Conservation (phyloP, 2,888 invertebrate genomes). For the Phasia obesa region DNA sequence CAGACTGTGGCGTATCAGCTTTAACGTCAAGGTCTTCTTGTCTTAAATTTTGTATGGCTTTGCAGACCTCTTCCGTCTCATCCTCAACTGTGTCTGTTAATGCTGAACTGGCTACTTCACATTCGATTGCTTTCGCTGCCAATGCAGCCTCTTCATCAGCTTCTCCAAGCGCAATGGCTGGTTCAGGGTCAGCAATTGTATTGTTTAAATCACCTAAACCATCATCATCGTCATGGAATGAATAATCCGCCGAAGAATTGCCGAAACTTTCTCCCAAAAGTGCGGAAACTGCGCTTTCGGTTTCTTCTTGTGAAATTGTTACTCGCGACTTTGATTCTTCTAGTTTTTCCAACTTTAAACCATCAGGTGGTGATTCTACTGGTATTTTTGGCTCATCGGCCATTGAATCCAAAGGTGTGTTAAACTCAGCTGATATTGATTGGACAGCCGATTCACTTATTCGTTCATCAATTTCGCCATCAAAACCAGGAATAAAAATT, state of each 20-base stretch:
- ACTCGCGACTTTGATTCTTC: constrained; percentile 90
- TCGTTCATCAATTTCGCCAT: constrained; percentile 86
- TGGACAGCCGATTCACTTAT: constrained; percentile 92
- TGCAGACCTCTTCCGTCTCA: constrained; percentile 91
- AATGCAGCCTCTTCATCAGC: constrained; percentile 82
- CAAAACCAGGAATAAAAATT: constrained; percentile 87
- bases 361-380: constrained; percentile 81
- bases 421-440: constrained; percentile 87
- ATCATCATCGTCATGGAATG: constrained; percentile 78
- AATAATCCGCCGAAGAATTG: constrained; percentile 84
- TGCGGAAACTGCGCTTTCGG: constrained; percentile 95
- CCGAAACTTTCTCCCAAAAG: constrained; percentile 93
- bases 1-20: constrained; percentile 92
- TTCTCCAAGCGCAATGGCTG: constrained; percentile 79
- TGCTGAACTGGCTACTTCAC: constrained; percentile 64
- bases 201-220: constrained; percentile 76
- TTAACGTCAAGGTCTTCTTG: constrained; percentile 88
- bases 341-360: constrained; percentile 84
- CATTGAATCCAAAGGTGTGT: constrained; percentile 80
- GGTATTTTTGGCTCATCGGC: constrained; percentile 81
- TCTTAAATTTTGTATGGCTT: constrained; percentile 91
- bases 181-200: constrained; percentile 82
- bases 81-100: constrained; percentile 77
- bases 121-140: constrained; percentile 83
- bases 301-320: constrained; percentile 94